Percentiles rank a stretch among this genome's conserved stretches.
Evolutionary conservation across 2,888 invertebrate genomes (phyloP).

Genomic region (Erebia aethiops): DNA sequence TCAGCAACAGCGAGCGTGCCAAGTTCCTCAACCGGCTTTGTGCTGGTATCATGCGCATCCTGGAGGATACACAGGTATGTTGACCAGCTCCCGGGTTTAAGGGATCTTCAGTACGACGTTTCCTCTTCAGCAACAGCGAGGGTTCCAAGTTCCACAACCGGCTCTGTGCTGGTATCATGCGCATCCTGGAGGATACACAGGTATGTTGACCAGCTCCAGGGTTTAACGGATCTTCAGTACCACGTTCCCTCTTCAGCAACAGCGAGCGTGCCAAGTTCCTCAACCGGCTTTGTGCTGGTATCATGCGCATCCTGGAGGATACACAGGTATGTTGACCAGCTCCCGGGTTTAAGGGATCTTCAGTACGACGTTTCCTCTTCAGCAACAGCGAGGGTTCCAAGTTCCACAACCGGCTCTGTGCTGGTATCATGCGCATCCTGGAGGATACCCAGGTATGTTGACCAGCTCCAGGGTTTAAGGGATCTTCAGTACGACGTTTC

Average conservation of each 20-base stretch:
- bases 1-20: slow-evolving; percentile 96
- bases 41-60: slow-evolving; percentile 94
- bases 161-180: slow-evolving; percentile 94
- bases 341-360: slow-evolving; percentile 69
- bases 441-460: slow-evolving; percentile 91
- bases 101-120: slow-evolving; percentile 92
- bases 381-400: slow-evolving; percentile 96
- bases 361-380: slow-evolving; percentile 97
- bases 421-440: slow-evolving; percentile 95
- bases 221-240: slow-evolving; percentile 84
- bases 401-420: slow-evolving; percentile 95
- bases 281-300: slow-evolving; percentile 94
- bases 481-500: slow-evolving; percentile 92
- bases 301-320: slow-evolving; percentile 95
- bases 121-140: slow-evolving; percentile 97
- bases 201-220: slow-evolving; percentile 54
- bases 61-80: slow-evolving; percentile 93
- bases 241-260: slow-evolving; percentile 97
- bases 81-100: not conserved
- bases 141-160: slow-evolving; percentile 95
- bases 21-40: slow-evolving; percentile 96
- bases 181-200: slow-evolving; percentile 96
- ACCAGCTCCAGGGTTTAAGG: not conserved
- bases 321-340: slow-evolving; percentile 85
- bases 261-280: slow-evolving; percentile 96